Evolutionary conservation across 2,888 invertebrate genomes (phyloP).

Genomic region (Andrena fulva): DNA sequence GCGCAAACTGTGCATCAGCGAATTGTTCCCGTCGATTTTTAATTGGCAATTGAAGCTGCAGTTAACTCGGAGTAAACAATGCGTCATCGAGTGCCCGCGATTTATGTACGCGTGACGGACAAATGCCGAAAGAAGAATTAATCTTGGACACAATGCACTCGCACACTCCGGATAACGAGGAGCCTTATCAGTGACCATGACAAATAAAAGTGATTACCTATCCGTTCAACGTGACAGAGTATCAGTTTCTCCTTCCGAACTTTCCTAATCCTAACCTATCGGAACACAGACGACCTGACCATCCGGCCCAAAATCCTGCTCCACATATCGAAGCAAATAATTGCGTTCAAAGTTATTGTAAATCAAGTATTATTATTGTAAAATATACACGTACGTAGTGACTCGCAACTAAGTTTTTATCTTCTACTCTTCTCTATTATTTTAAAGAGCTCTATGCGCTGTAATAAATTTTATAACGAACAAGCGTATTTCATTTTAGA

Average conservation of each 20-base stretch:
- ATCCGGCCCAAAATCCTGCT: not conserved
- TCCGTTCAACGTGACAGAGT: not conserved
- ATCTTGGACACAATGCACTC: constrained; percentile 29
- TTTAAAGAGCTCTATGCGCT: not conserved
- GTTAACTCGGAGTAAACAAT: constrained; percentile 34
- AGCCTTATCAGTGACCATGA: constrained; percentile 26
- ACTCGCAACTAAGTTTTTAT: not conserved
- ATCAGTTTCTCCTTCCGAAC: not conserved
- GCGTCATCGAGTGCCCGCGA: constrained; percentile 15
- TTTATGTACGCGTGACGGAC: not conserved
- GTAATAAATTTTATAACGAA: not conserved
- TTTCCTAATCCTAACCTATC: constrained; percentile 47
- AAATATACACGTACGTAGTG: not conserved
- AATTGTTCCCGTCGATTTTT: not conserved
- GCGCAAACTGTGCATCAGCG: not conserved
- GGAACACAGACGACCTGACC: not conserved
- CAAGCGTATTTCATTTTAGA: not conserved
- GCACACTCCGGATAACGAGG: constrained; percentile 23
- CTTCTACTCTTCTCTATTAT: not conserved
- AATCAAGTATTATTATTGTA: not conserved
- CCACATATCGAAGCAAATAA: not conserved
- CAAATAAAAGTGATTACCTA: constrained; percentile 4
- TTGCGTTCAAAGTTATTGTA: not conserved
- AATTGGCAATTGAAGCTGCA: constrained; percentile 4
- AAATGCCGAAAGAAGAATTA: constrained; percentile 7